Percentiles rank a stretch among this genome's conserved stretches.
These are phyloP conservation scores for Uloborus diversus DNA, from an alignment of 1,140 invertebrate genomes.

Conservation along the genomic window DNA sequence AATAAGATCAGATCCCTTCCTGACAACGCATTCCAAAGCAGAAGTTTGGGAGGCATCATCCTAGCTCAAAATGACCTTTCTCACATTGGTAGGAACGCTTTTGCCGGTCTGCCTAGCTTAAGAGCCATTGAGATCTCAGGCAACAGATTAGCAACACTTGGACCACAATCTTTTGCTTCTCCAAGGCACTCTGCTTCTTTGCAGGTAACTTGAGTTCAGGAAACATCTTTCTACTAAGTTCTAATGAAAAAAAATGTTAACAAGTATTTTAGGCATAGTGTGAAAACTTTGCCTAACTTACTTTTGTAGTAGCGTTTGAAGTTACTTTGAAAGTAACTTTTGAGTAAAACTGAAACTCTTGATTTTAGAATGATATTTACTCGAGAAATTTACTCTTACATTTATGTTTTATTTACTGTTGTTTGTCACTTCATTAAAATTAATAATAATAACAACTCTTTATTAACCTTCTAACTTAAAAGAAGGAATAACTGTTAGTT, in stretches of 20 bases:
- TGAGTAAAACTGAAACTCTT: too few species aligned
- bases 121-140: constrained; percentile 19
- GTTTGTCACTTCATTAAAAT: too few species aligned
- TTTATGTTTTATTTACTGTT: too few species aligned
- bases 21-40: constrained; percentile 5
- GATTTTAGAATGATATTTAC: too few species aligned
- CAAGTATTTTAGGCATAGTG: background rate
- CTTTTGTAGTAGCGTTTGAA: background rate
- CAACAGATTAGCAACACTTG: constrained; percentile 16
- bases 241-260: background rate
- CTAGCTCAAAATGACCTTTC: constrained; percentile 36
- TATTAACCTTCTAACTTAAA: too few species aligned
- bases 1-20: constrained; percentile 29
- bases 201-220: constrained; percentile 2
- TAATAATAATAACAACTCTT: too few species aligned
- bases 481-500: too few species aligned
- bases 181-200: constrained; percentile 12
- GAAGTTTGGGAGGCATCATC: constrained; percentile 21
- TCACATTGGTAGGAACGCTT: constrained; percentile 34
- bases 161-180: constrained; percentile 16
- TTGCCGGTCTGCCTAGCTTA: constrained; percentile 12
- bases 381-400: too few species aligned
- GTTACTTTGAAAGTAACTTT: too few species aligned
- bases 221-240: background rate
- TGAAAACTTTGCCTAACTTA: background rate